Base-by-base conservation (phyloP, 2,888 invertebrate species). In the Acrobasis consociella region DNA sequence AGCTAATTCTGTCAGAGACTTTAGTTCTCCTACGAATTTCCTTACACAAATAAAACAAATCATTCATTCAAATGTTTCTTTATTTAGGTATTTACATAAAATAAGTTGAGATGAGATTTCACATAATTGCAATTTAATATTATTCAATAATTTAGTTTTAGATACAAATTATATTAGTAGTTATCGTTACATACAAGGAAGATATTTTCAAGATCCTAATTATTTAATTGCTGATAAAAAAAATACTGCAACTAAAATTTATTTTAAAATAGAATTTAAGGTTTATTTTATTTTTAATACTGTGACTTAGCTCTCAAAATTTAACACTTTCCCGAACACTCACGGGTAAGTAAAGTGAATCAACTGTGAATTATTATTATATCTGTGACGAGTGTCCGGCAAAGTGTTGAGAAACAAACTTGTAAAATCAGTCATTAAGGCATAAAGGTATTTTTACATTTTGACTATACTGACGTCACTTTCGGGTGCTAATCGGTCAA, bases 81-180 rank as follows among this genome's bases (percentile, higher is more conserved):
- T 89, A 87, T 86, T 87, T 80, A 86, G 72, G 69, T 90, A 90
- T 90, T 88, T 90, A 89, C 89, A 90, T 85, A 86, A 85, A 88
- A 87, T 78, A 80, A 86, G 83, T 83, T 85, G 85, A 84, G 87
- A 84, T 81, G 83, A 84, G 88, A 84, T 86, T 82, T 85, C 82
- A 81, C 80, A 80, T 83, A 85, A 82, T 82, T 79, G 83, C 82
- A 83, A 75, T 82, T 72, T 82, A 78, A 75, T 78, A 83, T 82
- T 80, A 85, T 76, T 81, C 77, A 83, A 87, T 87, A 87, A 87
- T 86, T 86, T 86, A 85, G 81, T 81, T 84, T 85, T 85, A 84
- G 82, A 83, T 78, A 82, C 69, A 81, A 87, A 84, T 81, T 73
- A 82, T 79, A 82, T 50, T 72, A 72, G 65, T 71, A 67, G 74